These are phyloP conservation scores for Rhopalosiphum maidis DNA, from an alignment of 1,140 invertebrate genomes.

Conservation along the genomic window DNA sequence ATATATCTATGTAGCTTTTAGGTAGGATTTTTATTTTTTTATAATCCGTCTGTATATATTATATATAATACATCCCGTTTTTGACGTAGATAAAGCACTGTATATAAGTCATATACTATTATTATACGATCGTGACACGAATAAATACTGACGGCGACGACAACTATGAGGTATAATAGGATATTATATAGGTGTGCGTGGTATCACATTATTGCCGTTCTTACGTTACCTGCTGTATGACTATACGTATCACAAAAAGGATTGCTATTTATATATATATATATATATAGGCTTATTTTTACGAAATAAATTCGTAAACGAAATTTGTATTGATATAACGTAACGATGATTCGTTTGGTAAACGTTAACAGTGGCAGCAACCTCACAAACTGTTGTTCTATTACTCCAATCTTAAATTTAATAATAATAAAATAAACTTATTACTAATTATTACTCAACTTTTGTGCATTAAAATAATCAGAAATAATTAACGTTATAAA, in stretches of 20 bases:
- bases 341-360: too few relatives aligned
- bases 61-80: neutral
- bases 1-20: neutral
- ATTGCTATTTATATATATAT: neutral
- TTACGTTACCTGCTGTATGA: neutral
- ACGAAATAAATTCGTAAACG: neutral
- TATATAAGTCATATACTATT: neutral
- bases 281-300: neutral
- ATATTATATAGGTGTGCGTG: neutral
- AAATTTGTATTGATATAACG: neutral
- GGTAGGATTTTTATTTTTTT: neutral
- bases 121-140: conserved; percentile 40
- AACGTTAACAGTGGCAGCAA: neutral
- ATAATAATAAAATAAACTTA: too few relatives aligned
- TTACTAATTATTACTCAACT: neutral
- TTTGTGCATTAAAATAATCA: too few relatives aligned
- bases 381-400: neutral
- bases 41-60: neutral
- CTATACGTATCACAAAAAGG: neutral
- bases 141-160: neutral
- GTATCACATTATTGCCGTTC: neutral
- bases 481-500: neutral
- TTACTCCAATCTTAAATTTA: neutral
- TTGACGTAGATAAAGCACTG: neutral
- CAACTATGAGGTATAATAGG: neutral